Evolutionary conservation across 2,888 invertebrate genomes (phyloP), one percentile per base, ranked within the genome.

Genomic region (Drosophila helvetica): DNA sequence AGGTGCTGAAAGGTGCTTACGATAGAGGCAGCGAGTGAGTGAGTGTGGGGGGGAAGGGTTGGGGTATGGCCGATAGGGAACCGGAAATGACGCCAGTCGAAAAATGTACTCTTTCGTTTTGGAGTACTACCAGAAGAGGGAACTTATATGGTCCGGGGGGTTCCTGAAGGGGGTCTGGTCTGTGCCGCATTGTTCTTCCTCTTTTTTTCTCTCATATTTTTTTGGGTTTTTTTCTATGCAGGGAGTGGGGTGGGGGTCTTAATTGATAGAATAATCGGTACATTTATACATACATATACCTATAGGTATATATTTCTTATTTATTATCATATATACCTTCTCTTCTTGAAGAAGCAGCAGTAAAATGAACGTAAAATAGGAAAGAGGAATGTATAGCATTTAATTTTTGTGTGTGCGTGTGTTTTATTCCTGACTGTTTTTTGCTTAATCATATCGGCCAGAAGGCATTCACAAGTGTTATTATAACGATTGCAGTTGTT

Each of bases 181-280:
- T 17, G 47, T 38, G 38, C 15, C 38, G 38, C 38, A 38, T 15
- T 38, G 38, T 38, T 38, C 15, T 15, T 38, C 38, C 38, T 38
- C 38, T 38, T 38, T n/a, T n/a, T 38, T 3, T 15, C 10, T 38
- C 1, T 15, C 10, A 2, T n/a, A 30, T 54, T 45, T 43, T 33
- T 10, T 3, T 9, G 19, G 1, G 43, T 27, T 38, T 38, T 38
- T 27, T 33, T 52, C 33, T 33, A 3, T 15, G 33, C 33, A 33
- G 4, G 12, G 5, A 33, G 33, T 15, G 33, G 38, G 38, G 38
- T 6, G 57, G 17, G 55, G 60, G 45, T 63, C 63, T 68, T 75
- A 76, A 76, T 75, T 76, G 75, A 76, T 76, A 76, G 58, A 56
- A 56, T 76, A 76, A 76, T 75, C 75, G 67, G 61, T 72, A 56